phyloP scores from a whole-genome alignment of 1,140 invertebrate genomes.

The Saccostrea glomerata region DNA sequence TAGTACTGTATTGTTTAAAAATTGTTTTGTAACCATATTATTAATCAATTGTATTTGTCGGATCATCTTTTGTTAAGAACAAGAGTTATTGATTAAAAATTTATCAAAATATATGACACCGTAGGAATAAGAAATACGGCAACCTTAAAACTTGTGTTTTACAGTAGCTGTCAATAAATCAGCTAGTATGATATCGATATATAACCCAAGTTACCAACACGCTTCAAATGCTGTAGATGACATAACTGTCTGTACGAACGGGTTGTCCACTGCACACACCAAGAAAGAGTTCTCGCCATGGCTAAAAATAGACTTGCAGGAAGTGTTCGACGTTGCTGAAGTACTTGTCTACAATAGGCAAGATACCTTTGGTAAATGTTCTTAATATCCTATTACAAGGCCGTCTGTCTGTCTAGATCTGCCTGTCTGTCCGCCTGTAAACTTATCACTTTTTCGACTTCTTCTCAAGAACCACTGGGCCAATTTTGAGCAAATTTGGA shows the following conservation, averaged over 20 bases:
- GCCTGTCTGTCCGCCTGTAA: too few relatives aligned
- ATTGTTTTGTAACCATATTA: too few relatives aligned
- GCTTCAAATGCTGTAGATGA: background rate
- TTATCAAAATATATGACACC: too few relatives aligned
- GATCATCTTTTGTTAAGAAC: too few relatives aligned
- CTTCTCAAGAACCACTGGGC: too few relatives aligned
- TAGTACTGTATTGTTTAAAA: too few relatives aligned
- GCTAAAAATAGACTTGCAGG: background rate
- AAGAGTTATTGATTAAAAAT: too few relatives aligned
- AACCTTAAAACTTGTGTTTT: too few relatives aligned
- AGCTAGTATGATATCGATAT: background rate
- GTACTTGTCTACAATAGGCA: background rate
- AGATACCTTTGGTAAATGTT: background rate
- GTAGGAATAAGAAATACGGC: too few relatives aligned
- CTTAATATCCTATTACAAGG: background rate
- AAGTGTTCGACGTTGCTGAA: background rate
- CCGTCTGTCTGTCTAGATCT: too few relatives aligned
- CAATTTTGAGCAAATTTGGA: too few relatives aligned
- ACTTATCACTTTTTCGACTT: background rate
- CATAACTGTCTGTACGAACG: background rate
- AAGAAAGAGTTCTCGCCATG: background rate
- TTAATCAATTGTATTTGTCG: too few relatives aligned
- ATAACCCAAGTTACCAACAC: background rate
- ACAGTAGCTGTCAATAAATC: background rate
- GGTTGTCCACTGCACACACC: background rate